These are phyloP conservation scores for Ammospiza caudacuta DNA, from an alignment of 2,113 vertebrate species.

Conservation along the genomic window DNA sequence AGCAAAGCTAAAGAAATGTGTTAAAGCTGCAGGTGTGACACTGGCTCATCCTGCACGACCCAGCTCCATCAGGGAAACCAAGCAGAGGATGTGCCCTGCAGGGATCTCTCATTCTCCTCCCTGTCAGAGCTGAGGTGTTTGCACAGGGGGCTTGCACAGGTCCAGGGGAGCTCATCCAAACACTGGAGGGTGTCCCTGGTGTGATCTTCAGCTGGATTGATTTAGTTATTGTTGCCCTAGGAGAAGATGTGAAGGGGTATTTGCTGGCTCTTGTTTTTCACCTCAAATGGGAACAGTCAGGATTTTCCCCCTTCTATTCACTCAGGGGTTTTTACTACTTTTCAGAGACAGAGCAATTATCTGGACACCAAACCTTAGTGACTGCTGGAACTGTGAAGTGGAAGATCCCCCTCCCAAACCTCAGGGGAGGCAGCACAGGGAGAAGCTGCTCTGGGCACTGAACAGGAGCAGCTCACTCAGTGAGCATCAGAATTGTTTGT, in stretches of 20 bases:
- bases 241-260: neutral
- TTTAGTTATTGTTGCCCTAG: neutral
- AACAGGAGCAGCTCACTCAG: neutral
- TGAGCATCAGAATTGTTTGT: neutral
- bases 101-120: neutral
- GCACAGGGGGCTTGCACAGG: neutral
- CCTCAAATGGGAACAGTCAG: neutral
- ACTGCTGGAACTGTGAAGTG: neutral
- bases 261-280: neutral
- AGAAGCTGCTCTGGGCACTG: neutral
- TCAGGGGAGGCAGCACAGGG: neutral
- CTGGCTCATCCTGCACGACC: accelerated
- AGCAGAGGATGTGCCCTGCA: neutral
- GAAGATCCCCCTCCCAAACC: neutral
- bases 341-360: neutral
- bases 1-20: accelerated
- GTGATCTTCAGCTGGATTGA: neutral
- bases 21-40: neutral
- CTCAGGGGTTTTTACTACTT: accelerated
- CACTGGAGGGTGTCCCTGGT: neutral
- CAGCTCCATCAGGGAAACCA: neutral
- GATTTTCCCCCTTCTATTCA: neutral
- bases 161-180: neutral
- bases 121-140: neutral
- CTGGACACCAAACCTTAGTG: neutral